These are phyloP conservation scores for Neogale vison DNA, from an alignment of 2,113 vertebrate genomes.

Conservation along the genomic window DNA sequence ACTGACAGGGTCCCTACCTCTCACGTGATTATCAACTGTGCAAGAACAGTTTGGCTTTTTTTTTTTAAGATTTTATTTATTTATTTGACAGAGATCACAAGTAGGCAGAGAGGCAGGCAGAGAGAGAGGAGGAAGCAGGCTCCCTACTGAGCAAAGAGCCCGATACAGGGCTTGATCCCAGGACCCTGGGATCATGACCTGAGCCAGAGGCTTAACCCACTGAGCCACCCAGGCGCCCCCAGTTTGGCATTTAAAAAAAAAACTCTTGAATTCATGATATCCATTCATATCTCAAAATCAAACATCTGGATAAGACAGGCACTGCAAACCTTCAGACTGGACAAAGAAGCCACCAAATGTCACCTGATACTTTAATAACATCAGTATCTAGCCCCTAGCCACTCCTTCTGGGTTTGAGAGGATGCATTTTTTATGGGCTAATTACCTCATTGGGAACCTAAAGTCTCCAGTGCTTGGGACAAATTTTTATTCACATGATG, in stretches of 20 bases:
- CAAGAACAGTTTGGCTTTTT: background rate
- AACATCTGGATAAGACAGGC: background rate
- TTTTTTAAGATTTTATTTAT: no score
- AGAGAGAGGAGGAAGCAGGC: no score
- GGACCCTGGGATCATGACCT: no score
- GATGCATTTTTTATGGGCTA: background rate
- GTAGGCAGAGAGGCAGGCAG: no score
- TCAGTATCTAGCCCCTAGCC: background rate
- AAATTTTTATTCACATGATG: background rate
- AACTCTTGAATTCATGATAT: background rate
- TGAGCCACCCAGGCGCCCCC: no score
- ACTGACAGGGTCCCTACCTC: background rate
- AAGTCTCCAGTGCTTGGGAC: background rate
- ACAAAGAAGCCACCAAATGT: no score
- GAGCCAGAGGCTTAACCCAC: no score
- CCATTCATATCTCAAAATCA: background rate
- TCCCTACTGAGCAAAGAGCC: no score
- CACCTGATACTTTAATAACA: background rate
- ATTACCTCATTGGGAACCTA: background rate
- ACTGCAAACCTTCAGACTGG: background rate
- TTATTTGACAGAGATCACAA: no score
- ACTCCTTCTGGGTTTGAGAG: background rate
- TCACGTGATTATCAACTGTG: background rate
- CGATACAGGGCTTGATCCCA: no score
- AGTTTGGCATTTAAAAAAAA: background rate